These are phyloP conservation scores for Myotis daubentonii DNA, from an alignment of 2,797 vertebrate genomes.

Conservation along the genomic window DNA sequence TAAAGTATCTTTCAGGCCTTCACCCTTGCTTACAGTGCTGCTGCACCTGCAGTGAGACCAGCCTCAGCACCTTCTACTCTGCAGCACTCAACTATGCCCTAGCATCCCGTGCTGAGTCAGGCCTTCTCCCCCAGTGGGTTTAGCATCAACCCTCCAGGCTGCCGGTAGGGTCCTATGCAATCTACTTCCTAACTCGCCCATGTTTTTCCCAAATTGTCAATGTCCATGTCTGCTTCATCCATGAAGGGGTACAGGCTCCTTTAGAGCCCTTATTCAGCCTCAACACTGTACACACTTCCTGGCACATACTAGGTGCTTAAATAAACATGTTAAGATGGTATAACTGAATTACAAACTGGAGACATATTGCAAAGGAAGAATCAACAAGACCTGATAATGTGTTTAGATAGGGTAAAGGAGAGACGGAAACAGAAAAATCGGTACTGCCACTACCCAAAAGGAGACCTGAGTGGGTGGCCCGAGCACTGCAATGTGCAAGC, in stretches of 20 bases:
- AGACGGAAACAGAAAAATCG: background rate
- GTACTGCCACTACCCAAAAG: background rate
- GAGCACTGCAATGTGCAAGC: background rate
- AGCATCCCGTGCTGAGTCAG: too few relatives aligned
- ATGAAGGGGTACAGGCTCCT: background rate
- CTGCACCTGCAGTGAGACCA: background rate
- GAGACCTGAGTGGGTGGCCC: background rate
- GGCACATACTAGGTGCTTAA: background rate
- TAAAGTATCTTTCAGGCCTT: background rate
- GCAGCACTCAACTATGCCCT: background rate
- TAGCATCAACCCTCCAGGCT: background rate
- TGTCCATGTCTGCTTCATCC: background rate
- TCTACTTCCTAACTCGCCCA: background rate
- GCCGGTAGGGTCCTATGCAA: background rate
- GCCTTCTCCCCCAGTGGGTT: background rate
- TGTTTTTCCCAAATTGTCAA: background rate
- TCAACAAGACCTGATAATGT: background rate
- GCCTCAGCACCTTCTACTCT: background rate
- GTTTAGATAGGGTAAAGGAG: background rate
- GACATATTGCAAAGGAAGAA: background rate
- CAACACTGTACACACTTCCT: background rate
- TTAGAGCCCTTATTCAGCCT: background rate
- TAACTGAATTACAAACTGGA: background rate
- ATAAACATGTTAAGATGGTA: background rate
- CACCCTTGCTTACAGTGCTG: background rate